Evolutionary conservation across 2,888 invertebrate genomes (phyloP).

Genomic region (Catocala sponsa): DNA sequence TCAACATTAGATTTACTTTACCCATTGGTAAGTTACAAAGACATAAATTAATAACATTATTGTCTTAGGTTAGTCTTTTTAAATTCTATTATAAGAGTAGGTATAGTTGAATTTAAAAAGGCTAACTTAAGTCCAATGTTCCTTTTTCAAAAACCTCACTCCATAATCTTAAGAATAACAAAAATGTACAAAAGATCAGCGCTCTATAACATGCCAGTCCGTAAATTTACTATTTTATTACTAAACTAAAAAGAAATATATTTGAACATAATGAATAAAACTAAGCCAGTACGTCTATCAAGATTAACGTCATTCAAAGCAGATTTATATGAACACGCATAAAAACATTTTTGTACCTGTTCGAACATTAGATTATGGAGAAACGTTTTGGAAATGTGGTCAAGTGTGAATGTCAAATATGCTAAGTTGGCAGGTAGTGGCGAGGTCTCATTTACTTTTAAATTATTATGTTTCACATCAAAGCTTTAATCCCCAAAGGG

Average conservation of each 20-base stretch:
- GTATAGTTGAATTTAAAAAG: neutral
- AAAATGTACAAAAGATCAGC: constrained; percentile 7
- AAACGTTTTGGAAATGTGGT: constrained; percentile 44
- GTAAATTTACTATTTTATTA: constrained; percentile 39
- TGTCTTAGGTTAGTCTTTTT: too few relatives aligned
- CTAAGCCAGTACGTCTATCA: constrained; percentile 53
- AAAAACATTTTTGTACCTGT: constrained; percentile 54
- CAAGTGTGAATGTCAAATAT: constrained; percentile 40
- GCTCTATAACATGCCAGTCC: constrained; percentile 11
- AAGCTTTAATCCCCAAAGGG: neutral
- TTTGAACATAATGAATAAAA: constrained; percentile 49
- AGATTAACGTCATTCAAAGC: constrained; percentile 55
- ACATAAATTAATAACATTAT: too few relatives aligned
- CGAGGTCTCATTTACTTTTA: constrained; percentile 21
- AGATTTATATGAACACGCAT: constrained; percentile 53
- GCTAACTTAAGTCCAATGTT: neutral
- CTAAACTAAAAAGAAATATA: constrained; percentile 40
- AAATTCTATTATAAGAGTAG: too few relatives aligned
- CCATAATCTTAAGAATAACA: constrained; percentile 11
- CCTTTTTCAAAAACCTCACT: neutral
- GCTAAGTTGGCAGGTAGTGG: constrained; percentile 30
- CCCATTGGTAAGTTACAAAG: too few relatives aligned
- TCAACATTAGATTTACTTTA: too few relatives aligned
- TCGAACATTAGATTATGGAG: constrained; percentile 38
- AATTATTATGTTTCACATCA: constrained; percentile 20